A percentile compares a stretch with the other conserved stretches of the same genome.
Evolutionary conservation across 2,797 vertebrate genomes (phyloP).

Genomic region (Coilia nasus): DNA sequence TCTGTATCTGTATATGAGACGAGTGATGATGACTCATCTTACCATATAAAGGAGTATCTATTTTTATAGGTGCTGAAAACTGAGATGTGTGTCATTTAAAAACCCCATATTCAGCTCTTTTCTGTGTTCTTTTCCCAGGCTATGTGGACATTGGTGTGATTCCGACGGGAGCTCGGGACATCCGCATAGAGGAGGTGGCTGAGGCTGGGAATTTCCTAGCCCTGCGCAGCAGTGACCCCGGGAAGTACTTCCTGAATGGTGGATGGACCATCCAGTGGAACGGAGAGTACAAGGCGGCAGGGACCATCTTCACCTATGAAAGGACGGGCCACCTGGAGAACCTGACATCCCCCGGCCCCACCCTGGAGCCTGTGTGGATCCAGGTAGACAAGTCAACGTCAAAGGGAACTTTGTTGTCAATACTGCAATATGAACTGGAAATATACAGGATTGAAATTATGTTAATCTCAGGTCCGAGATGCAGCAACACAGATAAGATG

Average conservation of each 20-base stretch:
- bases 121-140: constrained; percentile 69
- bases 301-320: constrained; percentile 90
- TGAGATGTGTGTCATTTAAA: no score
- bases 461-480: no score
- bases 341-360: constrained; percentile 92
- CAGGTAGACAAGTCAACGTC: constrained; percentile 75
- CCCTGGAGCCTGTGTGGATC: constrained; percentile 91
- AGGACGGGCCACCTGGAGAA: constrained; percentile 89
- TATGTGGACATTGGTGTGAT: constrained; percentile 95
- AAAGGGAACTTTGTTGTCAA: no score
- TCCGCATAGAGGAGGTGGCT: constrained; percentile 88
- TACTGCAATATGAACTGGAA: no score
- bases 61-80: no score
- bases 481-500: no score
- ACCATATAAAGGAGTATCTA: no score
- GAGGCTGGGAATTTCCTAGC: constrained; percentile 93
- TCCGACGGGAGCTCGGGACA: constrained; percentile 87
- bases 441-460: no score
- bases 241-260: constrained; percentile 92
- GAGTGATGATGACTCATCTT: no score
- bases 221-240: constrained; percentile 83
- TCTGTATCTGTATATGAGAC: no score
- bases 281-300: constrained; percentile 90
- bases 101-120: neutral
- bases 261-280: constrained; percentile 98